Conservation (phyloP, 2,113 vertebrate species). For the Hystrix brachyura region DNA sequence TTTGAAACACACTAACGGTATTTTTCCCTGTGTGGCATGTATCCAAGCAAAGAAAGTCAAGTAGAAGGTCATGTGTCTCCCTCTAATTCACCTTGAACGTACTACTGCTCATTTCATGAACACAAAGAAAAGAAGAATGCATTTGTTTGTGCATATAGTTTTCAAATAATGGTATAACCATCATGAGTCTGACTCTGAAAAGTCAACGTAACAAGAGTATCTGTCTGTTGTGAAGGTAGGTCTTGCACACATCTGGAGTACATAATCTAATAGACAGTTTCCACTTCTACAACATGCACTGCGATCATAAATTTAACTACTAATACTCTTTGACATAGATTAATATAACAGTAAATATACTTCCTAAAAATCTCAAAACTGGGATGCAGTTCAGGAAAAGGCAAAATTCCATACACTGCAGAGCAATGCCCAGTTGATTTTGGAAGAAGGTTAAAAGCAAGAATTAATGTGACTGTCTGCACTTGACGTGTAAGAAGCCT, state of each 20-base stretch:
- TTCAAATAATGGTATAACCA: not conserved
- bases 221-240: not conserved
- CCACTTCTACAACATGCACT: not conserved
- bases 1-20: not conserved
- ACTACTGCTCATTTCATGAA: not conserved
- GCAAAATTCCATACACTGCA: not conserved
- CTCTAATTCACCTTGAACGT: not conserved
- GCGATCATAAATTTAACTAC: not conserved
- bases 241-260: not conserved
- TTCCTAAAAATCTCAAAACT: conserved; percentile 56
- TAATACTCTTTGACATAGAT: not conserved
- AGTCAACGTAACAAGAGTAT: not conserved
- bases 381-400: not conserved
- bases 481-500: not conserved
- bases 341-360: not conserved
- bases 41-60: not conserved
- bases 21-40: not conserved
- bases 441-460: not conserved
- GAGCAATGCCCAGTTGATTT: not conserved
- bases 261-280: conserved; percentile 2
- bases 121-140: not conserved
- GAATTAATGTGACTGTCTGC: not conserved
- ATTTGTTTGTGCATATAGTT: not conserved
- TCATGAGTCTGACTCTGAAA: not conserved
- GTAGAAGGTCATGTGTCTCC: not conserved